phyloP scores from a whole-genome alignment of 2,113 vertebrate species.

The Xenopus tropicalis region UCB_Xtro_10.0 CM004450.2:92035501-92036000 shows the following conservation, averaged over 20 bases:
- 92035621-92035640: too few species aligned
- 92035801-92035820: constrained; percentile 10
- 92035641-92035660: too few species aligned
- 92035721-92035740: neutral
- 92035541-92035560: too few species aligned
- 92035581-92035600: too few species aligned
- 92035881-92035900: constrained; percentile 27
- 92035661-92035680: too few species aligned
- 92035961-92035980: constrained; percentile 26
- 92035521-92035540: too few species aligned
- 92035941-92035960: constrained; percentile 20
- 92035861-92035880: constrained; percentile 23
- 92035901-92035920: constrained; percentile 31
- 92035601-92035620: too few species aligned
- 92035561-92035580: too few species aligned
- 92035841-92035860: constrained; percentile 11
- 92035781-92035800: neutral
- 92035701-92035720: too few species aligned
- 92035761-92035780: neutral
- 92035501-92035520: too few species aligned
- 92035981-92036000: constrained; percentile 17
- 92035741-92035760: neutral
- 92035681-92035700: too few species aligned
- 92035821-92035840: neutral
- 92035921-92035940: constrained; percentile 35